Base-by-base conservation (phyloP, 2,113 vertebrate species). In the Phaethornis superciliosus region DNA sequence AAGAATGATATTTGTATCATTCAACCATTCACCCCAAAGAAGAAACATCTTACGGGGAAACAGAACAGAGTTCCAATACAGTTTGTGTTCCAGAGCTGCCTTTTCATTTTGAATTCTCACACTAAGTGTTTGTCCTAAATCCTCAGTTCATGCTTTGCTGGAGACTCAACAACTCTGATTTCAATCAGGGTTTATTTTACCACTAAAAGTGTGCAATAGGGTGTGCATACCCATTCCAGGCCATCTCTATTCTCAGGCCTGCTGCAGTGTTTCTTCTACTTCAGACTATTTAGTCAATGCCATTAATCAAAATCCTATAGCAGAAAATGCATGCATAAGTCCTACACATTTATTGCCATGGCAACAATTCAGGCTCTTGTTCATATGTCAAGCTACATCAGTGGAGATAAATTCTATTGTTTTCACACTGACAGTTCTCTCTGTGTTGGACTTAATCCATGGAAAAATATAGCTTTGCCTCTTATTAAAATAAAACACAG, bases 321-420 rank as follows among this genome's bases (percentile, higher is more conserved):
- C 98, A 98, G 98, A 98, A 99, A 99, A 98, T 98, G 98, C 99
- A 99, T 99, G 99, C 99, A 99, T 99, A 99, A 99, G 98, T 99
- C 98, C 97, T 97, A 99, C 98, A 99, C 99, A 99, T 99, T 99
- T 99, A 99, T 99, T 99, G 96, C 99, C 98, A 99, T 99, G 98
- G 99, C 96, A 99, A 99, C 99, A 98, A 99, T 99, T 99, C 99
- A 99, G 98, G 98, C 98, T 99, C 99, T 99, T 99, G 99, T 99
- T 99, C 99, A 99, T 98, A 98, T 99, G 99, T 99, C 99, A 99
- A 98, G 98, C 98, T 97, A 98, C 98, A 99, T 99, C 99, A 99
- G 98, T 98, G 98, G 98, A 98, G 98, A 99, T 98, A 98, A 98
- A 98, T 98, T 98, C 98, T 98, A 99, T 99, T 99, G 99, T 99